Conservation (phyloP, 2,888 invertebrate genomes). For the Aphidoletes aphidimyza region DNA sequence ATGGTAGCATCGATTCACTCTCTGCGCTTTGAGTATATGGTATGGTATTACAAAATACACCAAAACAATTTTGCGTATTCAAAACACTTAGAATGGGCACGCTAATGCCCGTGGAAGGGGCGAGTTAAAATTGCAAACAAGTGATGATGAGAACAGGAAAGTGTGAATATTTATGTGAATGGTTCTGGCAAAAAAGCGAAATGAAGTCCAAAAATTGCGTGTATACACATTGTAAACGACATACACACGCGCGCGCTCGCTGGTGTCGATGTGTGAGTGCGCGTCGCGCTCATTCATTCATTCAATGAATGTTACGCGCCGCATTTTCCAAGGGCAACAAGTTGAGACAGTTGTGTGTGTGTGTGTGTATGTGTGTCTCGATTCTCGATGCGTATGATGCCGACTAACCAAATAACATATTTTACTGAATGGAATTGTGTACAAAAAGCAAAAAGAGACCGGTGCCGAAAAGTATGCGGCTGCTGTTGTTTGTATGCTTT, state of each 20-base stretch:
- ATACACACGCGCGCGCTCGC: not conserved
- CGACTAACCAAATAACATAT: constrained; percentile 51
- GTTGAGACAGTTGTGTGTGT: too few species aligned
- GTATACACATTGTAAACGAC: too few species aligned
- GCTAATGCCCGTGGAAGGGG: constrained; percentile 11
- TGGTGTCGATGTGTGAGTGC: not conserved
- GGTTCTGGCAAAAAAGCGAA: constrained; percentile 22
- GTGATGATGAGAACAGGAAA: constrained; percentile 44
- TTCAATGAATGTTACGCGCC: not conserved
- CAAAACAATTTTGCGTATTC: constrained; percentile 34
- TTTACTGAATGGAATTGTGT: constrained; percentile 44
- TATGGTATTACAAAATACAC: not conserved
- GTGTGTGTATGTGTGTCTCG: not conserved
- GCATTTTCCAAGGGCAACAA: constrained; percentile 47
- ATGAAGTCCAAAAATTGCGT: constrained; percentile 54
- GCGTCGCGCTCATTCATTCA: not conserved
- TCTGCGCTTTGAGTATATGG: not conserved
- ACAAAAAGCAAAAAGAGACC: constrained; percentile 20
- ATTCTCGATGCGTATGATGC: constrained; percentile 11
- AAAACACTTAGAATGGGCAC: not conserved
- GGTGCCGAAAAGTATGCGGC: constrained; percentile 30
- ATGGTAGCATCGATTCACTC: too few species aligned
- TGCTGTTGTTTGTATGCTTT: not conserved
- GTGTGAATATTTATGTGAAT: constrained; percentile 54
- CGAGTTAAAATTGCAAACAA: constrained; percentile 48